These are phyloP conservation scores for Dinomys branickii DNA, from an alignment of 2,113 vertebrate species.

Conservation along the genomic window DNA sequence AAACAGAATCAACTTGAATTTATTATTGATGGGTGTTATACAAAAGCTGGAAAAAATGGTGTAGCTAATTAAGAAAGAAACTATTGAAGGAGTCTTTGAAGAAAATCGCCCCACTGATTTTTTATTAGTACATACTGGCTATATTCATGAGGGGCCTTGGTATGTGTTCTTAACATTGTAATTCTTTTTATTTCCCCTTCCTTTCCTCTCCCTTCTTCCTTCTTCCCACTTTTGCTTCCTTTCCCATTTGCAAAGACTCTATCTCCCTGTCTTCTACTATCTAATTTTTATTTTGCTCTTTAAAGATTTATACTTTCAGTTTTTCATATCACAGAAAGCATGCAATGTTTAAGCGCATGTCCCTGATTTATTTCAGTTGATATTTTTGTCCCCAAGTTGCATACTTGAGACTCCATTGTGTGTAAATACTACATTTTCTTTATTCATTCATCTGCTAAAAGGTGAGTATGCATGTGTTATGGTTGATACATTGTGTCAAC, in stretches of 20 bases:
- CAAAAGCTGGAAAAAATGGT: background rate
- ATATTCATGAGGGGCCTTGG: background rate
- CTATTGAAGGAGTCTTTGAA: background rate
- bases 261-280: background rate
- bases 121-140: background rate
- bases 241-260: background rate
- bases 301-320: background rate
- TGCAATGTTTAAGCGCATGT: background rate
- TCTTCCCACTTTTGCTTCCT: background rate
- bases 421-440: background rate
- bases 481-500: no score
- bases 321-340: background rate
- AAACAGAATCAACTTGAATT: background rate
- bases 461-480: background rate
- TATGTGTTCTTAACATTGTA: background rate
- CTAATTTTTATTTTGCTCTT: background rate
- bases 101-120: background rate
- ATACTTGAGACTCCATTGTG: background rate
- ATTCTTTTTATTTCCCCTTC: background rate
- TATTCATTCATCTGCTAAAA: background rate
- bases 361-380: background rate
- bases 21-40: background rate
- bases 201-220: background rate
- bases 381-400: background rate
- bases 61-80: background rate